Base-by-base conservation (phyloP, 2,113 vertebrate species). In the Cricetomys ansorgei region DNA sequence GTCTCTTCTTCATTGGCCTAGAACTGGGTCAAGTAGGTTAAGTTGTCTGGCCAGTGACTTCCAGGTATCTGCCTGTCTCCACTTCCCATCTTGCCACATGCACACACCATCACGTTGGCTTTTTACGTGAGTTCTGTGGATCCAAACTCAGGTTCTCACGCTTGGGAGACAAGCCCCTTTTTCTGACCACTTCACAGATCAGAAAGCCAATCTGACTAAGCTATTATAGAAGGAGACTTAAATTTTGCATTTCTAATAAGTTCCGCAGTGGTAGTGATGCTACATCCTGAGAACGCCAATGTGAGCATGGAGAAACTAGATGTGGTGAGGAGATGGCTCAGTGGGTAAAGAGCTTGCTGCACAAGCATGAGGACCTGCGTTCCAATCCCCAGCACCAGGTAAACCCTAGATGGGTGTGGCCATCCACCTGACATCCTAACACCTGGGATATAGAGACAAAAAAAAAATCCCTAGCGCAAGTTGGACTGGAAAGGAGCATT, bases 271-370 rank as follows among this genome's bases (percentile, higher is more conserved):
- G 25, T 16, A n/a, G 6, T 31, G 43, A 45, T 4, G 4, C 31
- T 9, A 10, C 53, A 62, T 34, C 7, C 34, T 0, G 0, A 11
- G 2, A 9, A 40, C 43, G 59, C 76, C 4, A 1, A 37, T n/a
- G 57, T 29, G 34, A 89, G 25, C 19, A 15, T 7, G 16, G n/a
- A 77, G 29, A 65, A 79, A 23, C 76, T 45, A 10, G 5, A 4
- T 76, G n/a, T 57, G 72, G 19, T 43, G 15, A 17, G 21, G n/a
- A 29, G n/a, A 83, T 17, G 55, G 13, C 23, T 29, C 25, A 43
- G 25, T 16, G 55, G 13, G 34, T 13, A 53, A 77, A 80, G 50
- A 50, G 77, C 50, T 80, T 57, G 21, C 77, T n/a, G 34, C 34
- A 37, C 34, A 80, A 80, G 10, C n/a, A 62, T 43, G 80, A 83